These are phyloP conservation scores for Xiphophorus hellerii DNA, from an alignment of 2,113 vertebrate species.

Conservation along the genomic window DNA sequence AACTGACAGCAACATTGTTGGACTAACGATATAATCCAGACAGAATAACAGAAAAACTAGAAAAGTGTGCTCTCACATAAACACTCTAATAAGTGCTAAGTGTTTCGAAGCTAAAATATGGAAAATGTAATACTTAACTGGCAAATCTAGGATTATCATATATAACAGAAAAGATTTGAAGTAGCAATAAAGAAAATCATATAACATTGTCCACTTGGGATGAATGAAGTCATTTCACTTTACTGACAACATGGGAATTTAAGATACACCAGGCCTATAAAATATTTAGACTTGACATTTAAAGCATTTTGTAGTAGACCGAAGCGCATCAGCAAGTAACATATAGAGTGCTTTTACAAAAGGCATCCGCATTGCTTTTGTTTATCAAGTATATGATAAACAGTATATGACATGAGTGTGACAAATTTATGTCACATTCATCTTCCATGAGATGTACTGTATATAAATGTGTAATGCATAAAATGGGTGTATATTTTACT, in stretches of 20 bases:
- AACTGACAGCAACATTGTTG: neutral
- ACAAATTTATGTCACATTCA: neutral
- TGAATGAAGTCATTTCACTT: neutral
- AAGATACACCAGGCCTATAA: neutral
- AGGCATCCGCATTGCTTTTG: neutral
- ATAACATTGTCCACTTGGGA: neutral
- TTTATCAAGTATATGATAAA: neutral
- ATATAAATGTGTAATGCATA: neutral
- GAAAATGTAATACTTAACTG: neutral
- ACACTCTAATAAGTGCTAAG: neutral
- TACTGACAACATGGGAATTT: neutral
- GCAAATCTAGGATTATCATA: neutral
- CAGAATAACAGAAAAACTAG: neutral
- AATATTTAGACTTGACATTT: neutral
- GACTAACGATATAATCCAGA: neutral
- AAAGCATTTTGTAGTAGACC: neutral
- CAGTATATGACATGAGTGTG: neutral
- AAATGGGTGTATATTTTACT: neutral
- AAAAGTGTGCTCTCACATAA: neutral
- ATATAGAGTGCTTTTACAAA: neutral
- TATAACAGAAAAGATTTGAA: neutral
- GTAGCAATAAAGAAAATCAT: neutral
- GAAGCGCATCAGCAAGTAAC: neutral
- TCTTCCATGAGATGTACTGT: neutral
- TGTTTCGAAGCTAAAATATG: neutral